Evolutionary conservation across 2,113 vertebrate species (phyloP), one percentile per base, ranked within the genome.

Genomic region (Clarias magur): DNA sequence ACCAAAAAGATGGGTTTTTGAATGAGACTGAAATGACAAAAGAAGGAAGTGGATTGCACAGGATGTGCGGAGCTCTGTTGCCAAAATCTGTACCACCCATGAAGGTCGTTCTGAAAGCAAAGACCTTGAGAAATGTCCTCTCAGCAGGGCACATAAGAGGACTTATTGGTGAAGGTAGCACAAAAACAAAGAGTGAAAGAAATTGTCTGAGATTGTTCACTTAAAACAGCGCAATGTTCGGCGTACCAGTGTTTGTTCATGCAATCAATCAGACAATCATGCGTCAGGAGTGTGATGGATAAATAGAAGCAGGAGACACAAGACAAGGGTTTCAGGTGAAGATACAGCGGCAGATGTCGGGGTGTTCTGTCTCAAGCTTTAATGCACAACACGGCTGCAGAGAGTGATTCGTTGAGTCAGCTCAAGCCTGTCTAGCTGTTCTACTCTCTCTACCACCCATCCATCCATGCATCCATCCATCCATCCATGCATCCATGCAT

Each of bases 121-220:
- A 10, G 76, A 80, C 76, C 54, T 80, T 80, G n/a, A 80, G 27
- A 54, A 80, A 27, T 27, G 75, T 78, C 48, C 75, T 78, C 75
- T 78, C 75, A 78, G 75, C 56, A n/a, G 75, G 75, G 48, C 15
- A 54, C 75, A 56, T 54, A 25, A 56, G 25, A 78, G 48, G 48
- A 54, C 54, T 54, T 78, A 54, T 56, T 27, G 25, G 75, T 54
- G 53, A 78, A 78, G 48, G 42, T 53, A 53, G 12, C 54, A 1
- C 30, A 8, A 56, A 56, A 6, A n/a, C 15, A 78, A n/a, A 56
- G n/a, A 25, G 42, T 6, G 1, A 48, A 23, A 76, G 0, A 25
- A 54, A 48, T 48, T 48, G 48, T 56, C 48, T 27, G 27, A 0
- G n/a, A 27, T 56, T 78, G 42, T 56, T 78, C 75, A 54, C 25